phyloP scores from a whole-genome alignment of 2,797 vertebrate genomes.

The Mus minutoides region DNA sequence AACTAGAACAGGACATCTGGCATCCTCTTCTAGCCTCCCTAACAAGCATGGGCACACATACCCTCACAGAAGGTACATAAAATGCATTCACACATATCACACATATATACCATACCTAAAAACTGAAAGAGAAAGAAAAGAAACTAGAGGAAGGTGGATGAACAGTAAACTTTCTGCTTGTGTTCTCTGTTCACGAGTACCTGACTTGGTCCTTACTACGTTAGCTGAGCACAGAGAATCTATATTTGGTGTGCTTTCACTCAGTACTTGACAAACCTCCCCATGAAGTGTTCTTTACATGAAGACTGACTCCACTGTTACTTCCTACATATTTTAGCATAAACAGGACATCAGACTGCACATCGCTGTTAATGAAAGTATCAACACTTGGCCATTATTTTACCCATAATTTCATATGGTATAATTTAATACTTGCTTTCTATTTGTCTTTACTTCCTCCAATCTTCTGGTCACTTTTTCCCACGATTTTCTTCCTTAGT shows the following conservation, averaged over 20 bases:
- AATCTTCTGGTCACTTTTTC: neutral
- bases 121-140: neutral
- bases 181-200: neutral
- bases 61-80: neutral
- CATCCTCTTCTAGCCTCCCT: neutral
- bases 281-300: neutral
- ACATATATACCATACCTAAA: neutral
- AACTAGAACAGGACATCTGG: neutral
- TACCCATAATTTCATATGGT: neutral
- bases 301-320: neutral
- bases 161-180: neutral
- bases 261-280: neutral
- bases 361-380: neutral
- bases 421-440: conserved; percentile 22
- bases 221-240: neutral
- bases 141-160: neutral
- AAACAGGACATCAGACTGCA: neutral
- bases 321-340: neutral
- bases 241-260: neutral
- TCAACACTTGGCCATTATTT: neutral
- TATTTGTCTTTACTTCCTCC: neutral
- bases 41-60: neutral
- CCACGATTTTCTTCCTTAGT: neutral
- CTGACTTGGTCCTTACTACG: neutral
- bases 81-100: neutral